Base-by-base conservation (phyloP, 2,113 vertebrate species). In the Rhinopomastus cyanomelas region DNA sequence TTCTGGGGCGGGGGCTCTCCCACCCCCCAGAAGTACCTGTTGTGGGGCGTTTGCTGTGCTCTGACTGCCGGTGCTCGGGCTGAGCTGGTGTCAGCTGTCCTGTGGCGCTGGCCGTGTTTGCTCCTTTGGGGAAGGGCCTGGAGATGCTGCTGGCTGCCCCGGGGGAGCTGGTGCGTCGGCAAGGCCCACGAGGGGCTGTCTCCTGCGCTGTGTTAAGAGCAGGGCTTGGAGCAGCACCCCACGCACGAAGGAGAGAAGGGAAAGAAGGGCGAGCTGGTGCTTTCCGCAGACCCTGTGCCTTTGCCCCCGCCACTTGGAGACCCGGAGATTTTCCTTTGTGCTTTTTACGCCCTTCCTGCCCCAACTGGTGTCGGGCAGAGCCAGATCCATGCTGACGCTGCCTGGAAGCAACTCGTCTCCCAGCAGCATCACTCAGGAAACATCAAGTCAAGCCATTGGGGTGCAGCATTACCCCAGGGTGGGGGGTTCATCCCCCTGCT, bases 361-460 rank as follows among this genome's bases (percentile, higher is more conserved):
- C 44, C 91, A 59, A 37, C 34, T 0, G 2, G 26, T 1, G 1
- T 29, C 0, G 0, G 52, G 42, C 32, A 59, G 37, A 52, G 56
- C 49, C 1, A 1, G 42, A 23, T 81, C 56, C 3, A 1, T 1
- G 1, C 32, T 0, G 1, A 49, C 9, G 1, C n/a, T 36, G 56
- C 10, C 27, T 1, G 3, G 46, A 18, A 30, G 7, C 6, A 1
- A 5, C 69, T 76, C 9, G 4, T n/a, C 37, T 69, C 71, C 48
- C 23, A 20, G 46, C 30, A 20, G 8, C 27, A 3, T 29, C 57
- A n/a, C 84, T 92, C 80, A 85, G 93, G 84, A 94, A 88, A 36
- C 1, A 11, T 66, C 37, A 14, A 57, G 46, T 23, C 12, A 56
- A 84, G 68, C 73, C 86, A 53, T 79, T 2, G 12, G 64, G 71